These are phyloP conservation scores for Bucorvus abyssinicus DNA, from an alignment of 2,797 vertebrate genomes.

Conservation along the genomic window DNA sequence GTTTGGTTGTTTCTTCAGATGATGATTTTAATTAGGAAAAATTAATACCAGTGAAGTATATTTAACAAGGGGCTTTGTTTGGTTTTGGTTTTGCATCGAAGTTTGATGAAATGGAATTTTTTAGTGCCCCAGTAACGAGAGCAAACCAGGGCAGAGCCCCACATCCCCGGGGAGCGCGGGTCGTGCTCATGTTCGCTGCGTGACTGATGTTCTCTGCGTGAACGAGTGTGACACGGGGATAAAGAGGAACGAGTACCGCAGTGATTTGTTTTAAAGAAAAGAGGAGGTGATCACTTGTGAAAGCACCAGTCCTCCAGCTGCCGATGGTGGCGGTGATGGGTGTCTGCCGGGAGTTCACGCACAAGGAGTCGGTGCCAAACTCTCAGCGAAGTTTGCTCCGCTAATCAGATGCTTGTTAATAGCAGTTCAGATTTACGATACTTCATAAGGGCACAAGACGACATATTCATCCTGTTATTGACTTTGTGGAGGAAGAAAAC, in stretches of 20 bases:
- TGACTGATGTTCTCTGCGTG: not conserved
- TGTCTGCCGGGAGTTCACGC: not conserved
- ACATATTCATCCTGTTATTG: slow-evolving; percentile 53
- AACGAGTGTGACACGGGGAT: not conserved
- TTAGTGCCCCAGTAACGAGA: not conserved
- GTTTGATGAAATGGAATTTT: not conserved
- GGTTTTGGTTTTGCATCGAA: not conserved
- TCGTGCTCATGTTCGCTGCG: rapidly evolving
- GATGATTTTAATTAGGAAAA: slow-evolving; percentile 3
- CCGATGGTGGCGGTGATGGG: not conserved
- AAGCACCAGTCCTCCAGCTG: not conserved
- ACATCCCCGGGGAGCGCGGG: rapidly evolving
- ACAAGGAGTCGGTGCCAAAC: not conserved
- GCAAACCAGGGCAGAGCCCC: not conserved
- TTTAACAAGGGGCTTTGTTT: not conserved
- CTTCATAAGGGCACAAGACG: slow-evolving; percentile 44
- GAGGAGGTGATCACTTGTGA: slow-evolving; percentile 12
- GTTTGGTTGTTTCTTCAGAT: not conserved
- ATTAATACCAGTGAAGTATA: not conserved
- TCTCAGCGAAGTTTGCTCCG: not conserved
- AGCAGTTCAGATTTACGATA: slow-evolving; percentile 30
- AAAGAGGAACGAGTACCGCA: not conserved
- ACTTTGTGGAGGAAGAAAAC: slow-evolving; percentile 47
- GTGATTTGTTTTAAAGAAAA: not conserved
- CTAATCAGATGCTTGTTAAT: slow-evolving; percentile 31